Percentiles rank a stretch among this genome's conserved stretches.
Conservation (phyloP, 2,888 invertebrate genomes). For the Conomelus anceps region DNA sequence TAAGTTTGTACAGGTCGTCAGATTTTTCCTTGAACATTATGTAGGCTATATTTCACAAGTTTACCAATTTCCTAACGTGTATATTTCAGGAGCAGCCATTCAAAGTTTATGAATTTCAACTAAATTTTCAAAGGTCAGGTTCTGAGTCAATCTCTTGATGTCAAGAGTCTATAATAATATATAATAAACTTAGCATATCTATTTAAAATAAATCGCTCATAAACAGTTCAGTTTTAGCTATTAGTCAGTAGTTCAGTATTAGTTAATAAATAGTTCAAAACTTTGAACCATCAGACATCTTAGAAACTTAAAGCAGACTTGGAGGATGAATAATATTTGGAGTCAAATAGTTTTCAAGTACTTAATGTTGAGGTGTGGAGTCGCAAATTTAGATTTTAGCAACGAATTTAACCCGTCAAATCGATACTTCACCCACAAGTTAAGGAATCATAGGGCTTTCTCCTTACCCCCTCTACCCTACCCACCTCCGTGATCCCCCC, state of each 20-base stretch:
- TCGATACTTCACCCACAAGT: background rate
- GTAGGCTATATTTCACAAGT: no score
- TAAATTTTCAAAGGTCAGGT: no score
- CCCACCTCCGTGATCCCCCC: background rate
- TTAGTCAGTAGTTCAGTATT: background rate
- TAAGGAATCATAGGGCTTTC: background rate
- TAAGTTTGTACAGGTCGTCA: no score
- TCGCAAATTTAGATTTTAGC: background rate
- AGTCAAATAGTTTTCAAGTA: background rate
- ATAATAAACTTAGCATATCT: no score
- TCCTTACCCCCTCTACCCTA: background rate
- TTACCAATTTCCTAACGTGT: no score
- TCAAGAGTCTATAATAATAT: no score
- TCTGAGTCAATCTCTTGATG: no score
- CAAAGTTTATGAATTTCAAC: no score
- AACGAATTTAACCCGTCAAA: background rate
- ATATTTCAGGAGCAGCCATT: no score
- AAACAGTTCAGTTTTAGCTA: background rate
- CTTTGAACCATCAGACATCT: no score
- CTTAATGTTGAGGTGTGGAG: background rate
- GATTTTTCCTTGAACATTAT: no score
- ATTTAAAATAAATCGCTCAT: no score
- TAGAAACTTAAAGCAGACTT: background rate
- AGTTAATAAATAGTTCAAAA: background rate
- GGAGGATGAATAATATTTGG: background rate